Percentiles rank a stretch among this genome's conserved stretches.
phyloP scores from a whole-genome alignment of 2,797 vertebrate species.

The Hoplostethus mediterraneus region DNA sequence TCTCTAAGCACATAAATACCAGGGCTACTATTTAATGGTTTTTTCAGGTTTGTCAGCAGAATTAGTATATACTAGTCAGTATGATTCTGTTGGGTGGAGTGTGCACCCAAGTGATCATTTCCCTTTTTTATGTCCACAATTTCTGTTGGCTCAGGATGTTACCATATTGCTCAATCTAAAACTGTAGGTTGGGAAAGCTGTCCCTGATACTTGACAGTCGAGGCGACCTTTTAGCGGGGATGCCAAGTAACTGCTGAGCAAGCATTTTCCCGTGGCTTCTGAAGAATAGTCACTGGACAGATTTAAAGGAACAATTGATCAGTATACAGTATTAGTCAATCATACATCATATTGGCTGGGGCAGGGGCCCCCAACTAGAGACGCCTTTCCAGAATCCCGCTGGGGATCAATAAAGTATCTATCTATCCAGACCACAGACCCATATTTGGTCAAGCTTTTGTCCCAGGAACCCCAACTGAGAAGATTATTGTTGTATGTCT shows the following conservation, averaged over 20 bases:
- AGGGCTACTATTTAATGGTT: no score
- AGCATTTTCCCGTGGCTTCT: conserved; percentile 46
- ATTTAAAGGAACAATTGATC: conserved; percentile 14
- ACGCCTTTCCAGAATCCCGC: no score
- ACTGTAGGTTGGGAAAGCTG: conserved; percentile 47
- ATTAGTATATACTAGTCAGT: conserved; percentile 8
- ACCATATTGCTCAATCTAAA: conserved; percentile 71
- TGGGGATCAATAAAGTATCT: no score
- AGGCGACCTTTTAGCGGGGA: conserved; percentile 38
- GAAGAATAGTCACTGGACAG: conserved; percentile 37
- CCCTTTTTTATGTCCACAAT: conserved; percentile 78
- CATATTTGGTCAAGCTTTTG: no score
- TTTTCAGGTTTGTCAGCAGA: neutral
- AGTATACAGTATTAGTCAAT: conserved; percentile 35
- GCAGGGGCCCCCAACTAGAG: no score
- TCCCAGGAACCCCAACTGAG: no score
- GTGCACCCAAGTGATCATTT: conserved; percentile 64
- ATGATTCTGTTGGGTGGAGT: conserved; percentile 35
- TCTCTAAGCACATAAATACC: neutral
- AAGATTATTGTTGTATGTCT: no score
- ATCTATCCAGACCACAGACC: no score
- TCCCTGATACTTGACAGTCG: conserved; percentile 8
- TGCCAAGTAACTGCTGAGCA: conserved; percentile 52
- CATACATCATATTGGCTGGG: neutral
- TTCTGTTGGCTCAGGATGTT: conserved; percentile 65